These are phyloP conservation scores for Datnioides undecimradiatus DNA, from an alignment of 2,113 vertebrate species.

Conservation along the genomic window DNA sequence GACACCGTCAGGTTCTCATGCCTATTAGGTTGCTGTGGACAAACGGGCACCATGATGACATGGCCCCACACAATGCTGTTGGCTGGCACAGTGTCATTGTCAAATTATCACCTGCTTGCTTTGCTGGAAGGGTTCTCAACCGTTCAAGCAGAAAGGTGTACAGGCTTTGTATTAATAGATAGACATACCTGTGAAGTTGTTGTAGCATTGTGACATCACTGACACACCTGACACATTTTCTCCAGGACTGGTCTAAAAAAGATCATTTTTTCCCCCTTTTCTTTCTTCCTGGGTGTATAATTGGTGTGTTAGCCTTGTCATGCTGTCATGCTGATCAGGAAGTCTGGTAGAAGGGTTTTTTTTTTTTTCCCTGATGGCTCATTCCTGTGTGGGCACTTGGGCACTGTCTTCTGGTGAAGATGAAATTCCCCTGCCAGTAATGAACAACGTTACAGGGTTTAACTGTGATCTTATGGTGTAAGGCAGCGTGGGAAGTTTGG, in stretches of 20 bases:
- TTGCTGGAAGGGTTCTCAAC: background rate
- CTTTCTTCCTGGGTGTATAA: background rate
- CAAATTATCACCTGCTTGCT: conserved; percentile 22
- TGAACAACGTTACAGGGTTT: conserved; percentile 38
- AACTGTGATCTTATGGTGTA: conserved; percentile 36
- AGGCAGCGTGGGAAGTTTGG: conserved; percentile 82
- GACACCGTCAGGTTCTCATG: conserved; percentile 64
- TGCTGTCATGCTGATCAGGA: conserved; percentile 55
- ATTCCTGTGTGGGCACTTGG: conserved; percentile 28
- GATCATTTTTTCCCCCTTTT: background rate
- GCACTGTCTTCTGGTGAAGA: conserved; percentile 10
- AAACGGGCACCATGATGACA: conserved; percentile 38
- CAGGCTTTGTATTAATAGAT: background rate
- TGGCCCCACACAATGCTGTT: conserved; percentile 13
- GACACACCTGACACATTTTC: background rate
- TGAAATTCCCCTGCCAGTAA: conserved; percentile 41
- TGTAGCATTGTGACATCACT: background rate
- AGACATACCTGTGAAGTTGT: background rate
- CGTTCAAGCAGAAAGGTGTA: background rate
- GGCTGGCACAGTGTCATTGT: conserved; percentile 22
- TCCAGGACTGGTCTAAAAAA: background rate
- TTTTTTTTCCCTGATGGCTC: conserved; percentile 37
- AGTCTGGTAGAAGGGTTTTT: conserved; percentile 20
- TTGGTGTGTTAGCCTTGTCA: conserved; percentile 33
- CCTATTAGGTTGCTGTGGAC: conserved; percentile 63